phyloP scores from a whole-genome alignment of 2,888 invertebrate species.

The Trichogramma dendrolimi region DNA sequence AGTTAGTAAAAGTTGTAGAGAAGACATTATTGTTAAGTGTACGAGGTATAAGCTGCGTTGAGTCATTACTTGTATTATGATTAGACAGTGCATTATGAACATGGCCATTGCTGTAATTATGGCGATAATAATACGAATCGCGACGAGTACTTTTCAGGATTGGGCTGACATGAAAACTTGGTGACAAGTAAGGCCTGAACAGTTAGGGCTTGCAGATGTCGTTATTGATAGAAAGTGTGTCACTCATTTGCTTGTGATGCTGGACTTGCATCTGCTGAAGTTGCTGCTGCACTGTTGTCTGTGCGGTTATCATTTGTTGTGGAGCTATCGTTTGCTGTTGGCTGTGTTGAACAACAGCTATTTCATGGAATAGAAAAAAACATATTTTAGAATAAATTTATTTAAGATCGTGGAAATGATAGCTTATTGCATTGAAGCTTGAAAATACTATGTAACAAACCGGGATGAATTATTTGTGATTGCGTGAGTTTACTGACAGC shows the following conservation, averaged over 20 bases:
- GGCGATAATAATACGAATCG: not conserved
- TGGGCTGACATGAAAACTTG: constrained; percentile 34
- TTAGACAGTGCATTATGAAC: constrained; percentile 26
- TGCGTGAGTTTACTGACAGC: constrained; percentile 45
- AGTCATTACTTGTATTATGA: too few species aligned
- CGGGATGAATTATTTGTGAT: constrained; percentile 23
- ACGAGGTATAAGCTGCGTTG: constrained; percentile 39
- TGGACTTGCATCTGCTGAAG: constrained; percentile 21
- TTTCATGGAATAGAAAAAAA: not conserved
- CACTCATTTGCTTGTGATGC: constrained; percentile 41
- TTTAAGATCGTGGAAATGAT: not conserved
- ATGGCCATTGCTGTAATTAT: not conserved
- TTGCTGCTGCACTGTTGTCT: constrained; percentile 22
- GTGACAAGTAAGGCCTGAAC: constrained; percentile 50
- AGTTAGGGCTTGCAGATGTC: constrained; percentile 52
- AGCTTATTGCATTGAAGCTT: too few species aligned
- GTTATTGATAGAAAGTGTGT: constrained; percentile 47
- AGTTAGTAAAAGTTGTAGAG: constrained; percentile 48
- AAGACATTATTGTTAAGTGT: constrained; percentile 48
- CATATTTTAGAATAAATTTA: not conserved
- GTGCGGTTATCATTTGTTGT: constrained; percentile 17
- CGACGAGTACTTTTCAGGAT: too few species aligned
- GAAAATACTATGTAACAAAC: not conserved
- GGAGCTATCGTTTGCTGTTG: constrained; percentile 8
- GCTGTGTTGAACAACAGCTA: constrained; percentile 1